phyloP scores from a whole-genome alignment of 2,888 invertebrate species.

The Orthonychiurus folsomi region DNA sequence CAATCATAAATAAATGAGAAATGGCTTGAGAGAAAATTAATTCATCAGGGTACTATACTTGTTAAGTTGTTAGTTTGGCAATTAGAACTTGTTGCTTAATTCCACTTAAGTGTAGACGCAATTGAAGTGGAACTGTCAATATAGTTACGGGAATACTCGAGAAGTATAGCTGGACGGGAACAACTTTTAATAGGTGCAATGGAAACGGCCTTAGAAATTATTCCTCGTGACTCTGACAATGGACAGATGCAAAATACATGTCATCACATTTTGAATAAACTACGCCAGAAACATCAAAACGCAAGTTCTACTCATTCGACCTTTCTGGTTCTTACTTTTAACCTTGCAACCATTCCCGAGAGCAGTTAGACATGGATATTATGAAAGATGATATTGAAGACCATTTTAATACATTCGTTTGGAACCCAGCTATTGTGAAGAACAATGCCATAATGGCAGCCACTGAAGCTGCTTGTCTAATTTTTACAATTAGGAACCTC shows the following conservation, averaged over 20 bases:
- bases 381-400: conserved; percentile 86
- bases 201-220: conserved; percentile 89
- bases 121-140: conserved; percentile 97
- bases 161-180: conserved; percentile 84
- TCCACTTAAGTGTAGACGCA: conserved; percentile 78
- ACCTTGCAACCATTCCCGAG: neutral
- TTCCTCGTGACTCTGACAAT: conserved; percentile 97
- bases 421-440: conserved; percentile 97
- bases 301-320: too few species aligned
- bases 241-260: conserved; percentile 98
- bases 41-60: neutral
- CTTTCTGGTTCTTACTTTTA: too few species aligned
- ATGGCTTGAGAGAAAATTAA: too few species aligned
- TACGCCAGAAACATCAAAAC: conserved; percentile 73
- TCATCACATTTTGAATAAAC: conserved; percentile 90
- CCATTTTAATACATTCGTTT: conserved; percentile 86
- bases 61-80: neutral
- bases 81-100: too few species aligned
- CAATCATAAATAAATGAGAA: conserved; percentile 1
- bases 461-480: conserved; percentile 75
- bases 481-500: conserved; percentile 91
- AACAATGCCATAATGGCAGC: conserved; percentile 94
- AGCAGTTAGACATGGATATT: conserved; percentile 72
- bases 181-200: conserved; percentile 87
- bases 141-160: conserved; percentile 78